A percentile compares a stretch with the other conserved stretches of the same genome.
These are phyloP conservation scores for Fissipunctia ypsillon DNA, from an alignment of 2,888 invertebrate species.

Conservation along the genomic window DNA sequence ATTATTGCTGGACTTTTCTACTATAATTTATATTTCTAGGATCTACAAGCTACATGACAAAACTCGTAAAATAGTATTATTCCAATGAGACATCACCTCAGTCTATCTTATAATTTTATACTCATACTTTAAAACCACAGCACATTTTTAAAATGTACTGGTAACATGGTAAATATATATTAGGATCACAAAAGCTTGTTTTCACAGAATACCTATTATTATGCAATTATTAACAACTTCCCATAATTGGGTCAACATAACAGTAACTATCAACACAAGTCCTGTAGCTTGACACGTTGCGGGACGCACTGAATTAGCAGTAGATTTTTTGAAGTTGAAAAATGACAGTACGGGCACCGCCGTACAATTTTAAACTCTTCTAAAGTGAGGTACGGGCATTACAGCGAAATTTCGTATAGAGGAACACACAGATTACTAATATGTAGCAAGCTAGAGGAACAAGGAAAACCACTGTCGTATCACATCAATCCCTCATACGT, in stretches of 20 bases:
- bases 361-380: neutral
- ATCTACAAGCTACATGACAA: neutral
- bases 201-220: constrained; percentile 17
- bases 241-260: neutral
- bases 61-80: constrained; percentile 5
- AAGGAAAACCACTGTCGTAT: constrained; percentile 8
- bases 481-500: constrained; percentile 1
- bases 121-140: neutral
- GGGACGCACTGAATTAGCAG: neutral
- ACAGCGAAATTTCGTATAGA: neutral
- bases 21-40: constrained; percentile 5
- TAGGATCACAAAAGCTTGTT: constrained; percentile 27
- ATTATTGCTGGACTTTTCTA: neutral
- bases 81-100: constrained; percentile 1
- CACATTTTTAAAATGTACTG: constrained; percentile 17
- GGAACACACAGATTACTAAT: no score
- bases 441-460: no score
- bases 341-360: neutral
- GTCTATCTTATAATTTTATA: neutral
- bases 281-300: neutral
- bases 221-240: constrained; percentile 19
- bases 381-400: neutral
- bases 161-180: neutral
- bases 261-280: neutral
- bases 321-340: constrained; percentile 7